Percentiles rank a stretch among this genome's conserved stretches.
Evolutionary conservation across 1,140 invertebrate species (phyloP).

Genomic region (Uloborus diversus): DNA sequence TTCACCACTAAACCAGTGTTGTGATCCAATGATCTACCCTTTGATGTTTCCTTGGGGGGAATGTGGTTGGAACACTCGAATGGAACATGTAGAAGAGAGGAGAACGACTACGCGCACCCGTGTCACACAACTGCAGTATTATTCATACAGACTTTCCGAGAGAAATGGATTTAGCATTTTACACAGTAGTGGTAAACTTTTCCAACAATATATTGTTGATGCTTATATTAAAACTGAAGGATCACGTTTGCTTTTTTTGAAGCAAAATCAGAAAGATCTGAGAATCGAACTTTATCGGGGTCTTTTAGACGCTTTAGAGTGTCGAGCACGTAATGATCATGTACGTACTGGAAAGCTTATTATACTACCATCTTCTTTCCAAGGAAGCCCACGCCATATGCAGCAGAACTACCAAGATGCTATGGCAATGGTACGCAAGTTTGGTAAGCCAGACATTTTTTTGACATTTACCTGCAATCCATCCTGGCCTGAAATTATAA

Average conservation of each 20-base stretch:
- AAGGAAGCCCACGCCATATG: conserved; percentile 46
- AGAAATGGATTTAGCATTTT: no score
- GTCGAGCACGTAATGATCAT: background rate
- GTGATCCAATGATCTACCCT: no score
- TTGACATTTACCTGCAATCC: conserved; percentile 68
- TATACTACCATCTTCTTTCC: conserved; percentile 53
- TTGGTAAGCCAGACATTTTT: conserved; percentile 66
- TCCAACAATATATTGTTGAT: conserved; percentile 58
- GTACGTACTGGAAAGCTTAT: background rate
- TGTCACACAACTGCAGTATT: no score
- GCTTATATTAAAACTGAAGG: conserved; percentile 49
- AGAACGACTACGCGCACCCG: no score
- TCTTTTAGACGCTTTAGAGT: conserved; percentile 20
- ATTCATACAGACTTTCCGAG: no score
- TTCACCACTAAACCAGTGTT: no score
- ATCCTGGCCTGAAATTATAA: no score
- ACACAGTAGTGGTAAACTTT: conserved; percentile 57
- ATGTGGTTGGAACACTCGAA: no score
- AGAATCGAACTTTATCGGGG: conserved; percentile 40
- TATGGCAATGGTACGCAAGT: conserved; percentile 62
- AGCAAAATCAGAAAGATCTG: conserved; percentile 38
- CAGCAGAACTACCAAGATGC: conserved; percentile 60
- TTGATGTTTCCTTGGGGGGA: no score
- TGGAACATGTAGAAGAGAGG: no score
- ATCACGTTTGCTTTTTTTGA: conserved; percentile 23